Evolutionary conservation across 2,888 invertebrate species (phyloP).

Genomic region (Archaeoteleia sp.): DNA sequence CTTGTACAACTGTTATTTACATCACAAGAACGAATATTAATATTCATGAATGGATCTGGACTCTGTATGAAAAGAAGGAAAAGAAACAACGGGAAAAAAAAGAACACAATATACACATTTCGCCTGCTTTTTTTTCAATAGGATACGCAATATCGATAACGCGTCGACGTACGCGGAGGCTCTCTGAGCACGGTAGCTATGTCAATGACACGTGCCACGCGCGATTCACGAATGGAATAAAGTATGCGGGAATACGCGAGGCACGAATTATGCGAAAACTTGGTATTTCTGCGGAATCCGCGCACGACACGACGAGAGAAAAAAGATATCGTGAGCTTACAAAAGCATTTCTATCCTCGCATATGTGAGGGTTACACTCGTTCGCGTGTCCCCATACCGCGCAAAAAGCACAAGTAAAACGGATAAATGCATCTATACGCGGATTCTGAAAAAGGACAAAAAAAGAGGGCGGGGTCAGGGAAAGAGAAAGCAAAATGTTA

Average conservation of each 20-base stretch:
- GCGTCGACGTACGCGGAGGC: too few species aligned
- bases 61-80: constrained; percentile 43
- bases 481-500: too few species aligned
- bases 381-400: too few species aligned
- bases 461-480: too few species aligned
- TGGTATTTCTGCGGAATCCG: constrained; percentile 24
- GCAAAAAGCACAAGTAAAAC: too few species aligned
- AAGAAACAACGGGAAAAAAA: constrained; percentile 3
- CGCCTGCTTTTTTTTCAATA: constrained; percentile 52
- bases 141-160: constrained; percentile 54
- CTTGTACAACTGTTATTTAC: constrained; percentile 54
- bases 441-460: too few species aligned
- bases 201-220: constrained; percentile 48
- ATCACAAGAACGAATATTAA: constrained; percentile 52
- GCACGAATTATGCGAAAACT: constrained; percentile 32
- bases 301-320: constrained; percentile 9
- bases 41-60: constrained; percentile 53
- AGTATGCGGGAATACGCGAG: constrained; percentile 8
- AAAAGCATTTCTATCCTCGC: background rate
- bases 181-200: too few species aligned
- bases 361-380: too few species aligned
- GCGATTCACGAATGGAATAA: constrained; percentile 27
- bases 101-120: constrained; percentile 46
- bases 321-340: background rate
- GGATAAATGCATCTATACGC: too few species aligned